phyloP scores from a whole-genome alignment of 2,888 invertebrate genomes.

The Luffia ferchaultella region DNA sequence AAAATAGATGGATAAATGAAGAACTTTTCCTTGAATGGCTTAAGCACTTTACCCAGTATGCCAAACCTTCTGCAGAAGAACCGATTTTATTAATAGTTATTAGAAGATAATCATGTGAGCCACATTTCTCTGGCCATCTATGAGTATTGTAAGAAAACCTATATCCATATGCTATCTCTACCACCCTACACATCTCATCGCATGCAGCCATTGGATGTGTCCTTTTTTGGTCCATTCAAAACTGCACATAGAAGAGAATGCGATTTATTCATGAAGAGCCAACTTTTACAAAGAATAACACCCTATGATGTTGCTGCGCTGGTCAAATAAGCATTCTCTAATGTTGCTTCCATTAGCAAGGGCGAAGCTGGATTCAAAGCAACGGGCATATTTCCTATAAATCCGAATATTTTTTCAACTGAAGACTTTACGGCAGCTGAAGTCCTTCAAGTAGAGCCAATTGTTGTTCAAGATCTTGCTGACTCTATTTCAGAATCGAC shows the following conservation, averaged over 20 bases:
- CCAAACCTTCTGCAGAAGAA: constrained; percentile 2
- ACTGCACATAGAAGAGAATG: constrained; percentile 21
- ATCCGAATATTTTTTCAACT: constrained; percentile 19
- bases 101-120: constrained; percentile 24
- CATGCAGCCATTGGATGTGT: constrained; percentile 20
- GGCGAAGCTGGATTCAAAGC: constrained; percentile 25
- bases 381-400: constrained; percentile 24
- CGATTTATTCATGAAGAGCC: constrained; percentile 22
- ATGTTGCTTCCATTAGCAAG: constrained; percentile 23
- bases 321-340: constrained; percentile 16
- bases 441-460: background rate
- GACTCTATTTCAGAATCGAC: background rate
- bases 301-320: constrained; percentile 23
- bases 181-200: constrained; percentile 20
- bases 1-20: constrained; percentile 17
- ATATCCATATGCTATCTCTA: constrained; percentile 17
- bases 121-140: constrained; percentile 19
- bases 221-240: constrained; percentile 10
- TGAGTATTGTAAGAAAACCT: constrained; percentile 17
- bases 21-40: constrained; percentile 21
- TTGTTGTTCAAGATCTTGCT: background rate
- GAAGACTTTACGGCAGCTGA: constrained; percentile 17
- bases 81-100: background rate
- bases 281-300: constrained; percentile 19
- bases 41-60: constrained; percentile 16